phyloP scores from a whole-genome alignment of 2,113 vertebrate genomes.

The Zapornia atra region DNA sequence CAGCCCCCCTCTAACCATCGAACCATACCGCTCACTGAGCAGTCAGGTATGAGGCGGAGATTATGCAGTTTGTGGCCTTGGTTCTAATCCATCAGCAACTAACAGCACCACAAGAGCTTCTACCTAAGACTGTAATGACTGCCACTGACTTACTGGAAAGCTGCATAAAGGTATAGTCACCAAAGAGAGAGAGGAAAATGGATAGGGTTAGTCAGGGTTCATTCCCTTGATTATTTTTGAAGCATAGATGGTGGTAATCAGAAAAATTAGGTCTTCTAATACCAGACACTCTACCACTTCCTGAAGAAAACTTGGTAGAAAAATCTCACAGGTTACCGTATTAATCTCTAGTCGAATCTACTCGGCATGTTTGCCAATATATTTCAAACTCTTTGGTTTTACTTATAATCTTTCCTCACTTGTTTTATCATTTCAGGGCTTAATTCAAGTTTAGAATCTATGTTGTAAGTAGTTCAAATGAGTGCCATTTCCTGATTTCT shows the following conservation, averaged over 20 bases:
- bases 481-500: neutral
- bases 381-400: neutral
- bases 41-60: neutral
- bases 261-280: neutral
- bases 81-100: neutral
- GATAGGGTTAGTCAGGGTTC: neutral
- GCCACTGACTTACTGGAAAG: neutral
- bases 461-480: neutral
- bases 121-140: neutral
- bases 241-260: neutral
- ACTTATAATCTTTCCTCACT: neutral
- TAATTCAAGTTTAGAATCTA: neutral
- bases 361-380: fast-evolving
- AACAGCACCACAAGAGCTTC: neutral
- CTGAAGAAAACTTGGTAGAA: neutral
- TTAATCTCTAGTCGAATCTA: neutral
- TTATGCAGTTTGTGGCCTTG: neutral
- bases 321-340: neutral
- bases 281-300: neutral
- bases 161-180: neutral
- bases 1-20: neutral
- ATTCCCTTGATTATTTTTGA: neutral
- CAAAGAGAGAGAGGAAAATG: neutral
- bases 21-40: neutral
- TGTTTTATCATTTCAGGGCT: neutral